phyloP scores from a whole-genome alignment of 2,888 invertebrate species.

The Sepiola atlantica region DNA sequence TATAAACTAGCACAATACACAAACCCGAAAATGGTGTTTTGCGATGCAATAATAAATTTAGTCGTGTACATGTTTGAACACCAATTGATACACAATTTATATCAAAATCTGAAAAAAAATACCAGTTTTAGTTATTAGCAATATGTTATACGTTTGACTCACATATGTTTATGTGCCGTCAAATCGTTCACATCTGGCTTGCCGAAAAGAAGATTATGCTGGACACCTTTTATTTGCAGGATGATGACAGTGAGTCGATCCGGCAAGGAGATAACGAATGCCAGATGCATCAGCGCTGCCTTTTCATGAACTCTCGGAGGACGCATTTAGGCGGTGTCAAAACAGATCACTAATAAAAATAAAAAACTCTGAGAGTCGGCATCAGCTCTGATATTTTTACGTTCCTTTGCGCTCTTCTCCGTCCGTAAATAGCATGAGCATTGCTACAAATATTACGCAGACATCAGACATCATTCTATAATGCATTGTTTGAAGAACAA shows the following conservation, averaged over 20 bases:
- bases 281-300: background rate
- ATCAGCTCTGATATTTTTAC: background rate
- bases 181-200: background rate
- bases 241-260: background rate
- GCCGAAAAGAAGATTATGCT: background rate
- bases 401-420: background rate
- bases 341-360: background rate
- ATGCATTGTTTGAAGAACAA: background rate
- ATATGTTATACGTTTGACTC: no score
- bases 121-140: no score
- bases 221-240: background rate
- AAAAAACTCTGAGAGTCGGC: background rate
- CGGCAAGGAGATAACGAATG: background rate
- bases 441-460: background rate
- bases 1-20: no score
- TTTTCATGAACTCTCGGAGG: background rate
- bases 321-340: background rate
- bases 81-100: no score
- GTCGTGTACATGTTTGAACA: no score
- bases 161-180: no score
- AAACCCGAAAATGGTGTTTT: no score
- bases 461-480: background rate
- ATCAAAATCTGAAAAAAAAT: no score
- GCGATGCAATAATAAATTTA: no score
- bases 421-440: background rate